Base-by-base conservation (phyloP, 2,888 invertebrate species). In the Pterostichus niger region DNA sequence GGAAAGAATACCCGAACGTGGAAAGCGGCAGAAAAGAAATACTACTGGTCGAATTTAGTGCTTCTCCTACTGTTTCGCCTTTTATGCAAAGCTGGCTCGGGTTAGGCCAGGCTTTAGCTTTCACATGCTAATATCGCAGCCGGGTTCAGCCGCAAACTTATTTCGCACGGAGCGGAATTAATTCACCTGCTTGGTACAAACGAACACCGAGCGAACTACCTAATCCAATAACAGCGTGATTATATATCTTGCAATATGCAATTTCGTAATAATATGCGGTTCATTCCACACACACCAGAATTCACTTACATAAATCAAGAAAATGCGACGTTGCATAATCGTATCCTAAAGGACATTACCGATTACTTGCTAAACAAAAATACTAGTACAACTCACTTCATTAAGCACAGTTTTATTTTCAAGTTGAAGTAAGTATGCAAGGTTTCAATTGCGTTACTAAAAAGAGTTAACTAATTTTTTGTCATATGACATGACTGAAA, bases 91-190 rank as follows among this genome's bases (percentile, higher is more conserved):
- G 31, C 64, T 64, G 64, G 9, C 59, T 59, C 59, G 13, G 54
- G 54, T 17, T 10, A 6, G 54, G 13, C 54, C 7, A 9, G 24
- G 61, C 24, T 54, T 33, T n/a, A n/a, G 52, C 75, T 75, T 75
- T 75, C 49, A 75, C 49, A 75, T 75, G 75, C 75, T 75, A 75
- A 75, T 75, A 52, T 31, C 73, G 73, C 44, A 10, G 24, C 33
- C 33, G 52, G 44, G 64, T 33, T 9, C 68, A 10, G 13, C 35
- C 35, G 64, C 64, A 64, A 64, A 64, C 64, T 64, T 64, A 64
- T 64, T 64, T 64, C 64, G 24, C 64, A 33, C 64, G 2, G 13
- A 64, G n/a, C 11, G 24, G 17, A 64, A 64, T 64, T 64, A 64
- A 64, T 64, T 64, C 64, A 64, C 64, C 64, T 31, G 64, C 33